Conservation (phyloP, 2,888 invertebrate genomes). For the Eumacrocentrus americanus region DNA sequence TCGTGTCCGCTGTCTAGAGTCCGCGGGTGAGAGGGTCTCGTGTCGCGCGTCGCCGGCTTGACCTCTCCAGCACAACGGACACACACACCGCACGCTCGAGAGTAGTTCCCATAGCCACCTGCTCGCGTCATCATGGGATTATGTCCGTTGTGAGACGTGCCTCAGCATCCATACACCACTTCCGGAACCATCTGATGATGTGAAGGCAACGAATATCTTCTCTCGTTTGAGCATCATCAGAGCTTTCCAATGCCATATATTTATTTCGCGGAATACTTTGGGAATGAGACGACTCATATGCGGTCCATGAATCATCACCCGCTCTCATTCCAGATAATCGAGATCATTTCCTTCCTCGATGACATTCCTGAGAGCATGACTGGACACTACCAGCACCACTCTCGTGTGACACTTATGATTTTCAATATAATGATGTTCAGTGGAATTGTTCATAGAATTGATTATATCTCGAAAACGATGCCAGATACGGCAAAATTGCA, state of each 20-base stretch:
- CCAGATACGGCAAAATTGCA: no score
- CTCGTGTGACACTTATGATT: conserved; percentile 28
- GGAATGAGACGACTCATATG: conserved; percentile 30
- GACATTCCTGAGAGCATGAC: conserved; percentile 49
- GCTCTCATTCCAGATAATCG: no score
- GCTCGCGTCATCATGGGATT: conserved; percentile 21
- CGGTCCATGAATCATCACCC: no score
- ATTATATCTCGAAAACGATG: no score
- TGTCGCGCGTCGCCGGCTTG: conserved; percentile 28
- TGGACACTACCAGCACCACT: no score
- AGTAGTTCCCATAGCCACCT: conserved; percentile 28
- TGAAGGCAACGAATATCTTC: no score
- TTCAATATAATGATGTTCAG: no score
- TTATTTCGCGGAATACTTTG: not conserved
- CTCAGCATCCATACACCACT: conserved; percentile 10
- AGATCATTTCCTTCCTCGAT: conserved; percentile 45
- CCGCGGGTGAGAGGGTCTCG: conserved; percentile 26
- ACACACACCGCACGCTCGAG: conserved; percentile 5
- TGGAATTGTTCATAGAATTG: no score
- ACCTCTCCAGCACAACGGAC: conserved; percentile 16
- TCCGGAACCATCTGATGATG: conserved; percentile 26
- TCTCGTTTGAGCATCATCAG: not conserved
- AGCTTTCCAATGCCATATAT: not conserved
- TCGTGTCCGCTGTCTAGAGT: conserved; percentile 26
- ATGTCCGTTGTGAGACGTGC: conserved; percentile 19